Percentiles rank a stretch among this genome's conserved stretches.
Evolutionary conservation across 2,888 invertebrate species (phyloP).

Genomic region (Callinectes sapidus): DNA sequence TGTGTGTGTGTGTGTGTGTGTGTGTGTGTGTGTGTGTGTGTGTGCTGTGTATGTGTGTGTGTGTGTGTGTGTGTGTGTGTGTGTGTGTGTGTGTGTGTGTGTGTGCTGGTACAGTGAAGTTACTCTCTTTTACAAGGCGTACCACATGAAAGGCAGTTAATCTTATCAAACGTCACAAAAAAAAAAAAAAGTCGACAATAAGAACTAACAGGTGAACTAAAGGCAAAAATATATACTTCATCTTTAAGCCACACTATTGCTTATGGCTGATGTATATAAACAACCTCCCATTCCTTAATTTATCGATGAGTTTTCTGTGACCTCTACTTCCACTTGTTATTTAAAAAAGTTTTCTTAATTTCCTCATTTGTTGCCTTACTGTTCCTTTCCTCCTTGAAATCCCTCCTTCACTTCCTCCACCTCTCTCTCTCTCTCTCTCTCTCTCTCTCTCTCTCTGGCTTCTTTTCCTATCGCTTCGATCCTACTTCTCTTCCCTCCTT

Average conservation of each 20-base stretch:
- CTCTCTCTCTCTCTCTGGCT: background rate
- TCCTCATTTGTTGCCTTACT: background rate
- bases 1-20: slow-evolving; percentile 37
- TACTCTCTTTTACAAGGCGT: background rate
- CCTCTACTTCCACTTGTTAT: background rate
- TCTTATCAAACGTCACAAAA: background rate
- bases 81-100: slow-evolving; percentile 1
- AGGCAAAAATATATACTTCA: background rate
- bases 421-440: background rate
- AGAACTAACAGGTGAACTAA: no score
- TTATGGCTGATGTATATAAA: background rate
- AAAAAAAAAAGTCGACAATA: no score
- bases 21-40: background rate
- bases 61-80: background rate
- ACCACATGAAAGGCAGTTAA: background rate
- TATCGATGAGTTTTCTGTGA: background rate
- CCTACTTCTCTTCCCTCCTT: background rate
- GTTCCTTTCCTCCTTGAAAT: background rate
- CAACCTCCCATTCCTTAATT: background rate
- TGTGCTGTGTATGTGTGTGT: no score
- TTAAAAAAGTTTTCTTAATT: slow-evolving; percentile 9
- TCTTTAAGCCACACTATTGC: background rate
- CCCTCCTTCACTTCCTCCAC: slow-evolving; percentile 4
- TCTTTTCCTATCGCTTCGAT: slow-evolving; percentile 24
- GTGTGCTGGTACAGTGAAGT: background rate